Conservation (phyloP, 2,113 vertebrate species). For the Semnornis frantzii region DNA sequence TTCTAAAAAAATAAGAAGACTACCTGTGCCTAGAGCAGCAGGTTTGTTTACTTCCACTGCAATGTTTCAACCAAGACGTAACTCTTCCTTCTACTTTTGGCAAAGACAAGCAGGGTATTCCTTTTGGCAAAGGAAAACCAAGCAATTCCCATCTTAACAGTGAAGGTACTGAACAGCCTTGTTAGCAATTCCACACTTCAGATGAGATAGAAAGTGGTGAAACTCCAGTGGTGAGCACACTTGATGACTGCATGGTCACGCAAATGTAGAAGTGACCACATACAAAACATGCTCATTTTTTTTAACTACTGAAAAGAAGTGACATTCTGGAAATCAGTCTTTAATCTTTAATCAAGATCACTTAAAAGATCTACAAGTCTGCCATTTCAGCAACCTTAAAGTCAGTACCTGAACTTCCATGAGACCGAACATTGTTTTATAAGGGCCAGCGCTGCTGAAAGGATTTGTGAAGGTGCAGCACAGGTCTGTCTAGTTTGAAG, state of each 20-base stretch:
- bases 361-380: background rate
- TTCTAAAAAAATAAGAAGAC: background rate
- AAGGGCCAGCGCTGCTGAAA: background rate
- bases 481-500: conserved; percentile 43
- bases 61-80: background rate
- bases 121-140: background rate
- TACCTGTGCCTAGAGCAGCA: background rate
- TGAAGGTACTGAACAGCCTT: background rate
- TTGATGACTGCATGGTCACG: background rate
- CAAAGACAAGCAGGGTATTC: background rate
- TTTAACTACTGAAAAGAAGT: background rate
- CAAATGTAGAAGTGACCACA: background rate
- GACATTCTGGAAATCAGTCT: background rate
- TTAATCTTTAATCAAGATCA: background rate
- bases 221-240: background rate
- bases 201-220: background rate
- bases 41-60: background rate
- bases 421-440: background rate
- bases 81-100: background rate
- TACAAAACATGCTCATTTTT: background rate
- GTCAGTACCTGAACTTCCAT: background rate
- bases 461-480: conserved; percentile 8
- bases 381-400: background rate
- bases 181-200: background rate
- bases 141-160: background rate